Base-by-base conservation (phyloP, 1,140 invertebrate genomes). In the Atopsyche davidsoni region DNA sequence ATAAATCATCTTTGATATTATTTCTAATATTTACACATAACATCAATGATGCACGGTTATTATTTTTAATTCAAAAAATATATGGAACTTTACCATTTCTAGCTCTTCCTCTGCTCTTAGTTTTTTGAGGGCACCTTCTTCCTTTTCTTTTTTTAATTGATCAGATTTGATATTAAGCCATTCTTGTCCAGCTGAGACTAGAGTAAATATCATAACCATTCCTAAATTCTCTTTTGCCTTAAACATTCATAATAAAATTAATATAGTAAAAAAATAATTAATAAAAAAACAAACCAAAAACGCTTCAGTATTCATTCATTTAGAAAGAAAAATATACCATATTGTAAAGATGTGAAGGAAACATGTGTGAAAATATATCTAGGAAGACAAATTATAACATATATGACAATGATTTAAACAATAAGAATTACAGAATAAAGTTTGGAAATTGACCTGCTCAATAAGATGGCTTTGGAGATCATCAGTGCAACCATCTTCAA, bases 171-270 rank as follows among this genome's bases (percentile, higher is more conserved):
- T 78, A 71, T 92, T 91, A 1, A 95, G 70, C 89, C 90, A 93
- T 70, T 98, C 95, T 70, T 93, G 87, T 4, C 90, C 85, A 41
- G 85, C 80, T 35, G 92, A 94, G 2, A 97, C 92, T 60, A 98
- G 69, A 18, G 92, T 96, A 67, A 97, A 98, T 19, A 98, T 81
- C 92, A 98, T 96, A 10, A 92, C 93, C 85, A 93, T 97, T 2
- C 95, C 95, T 50, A 96, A 61, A 75, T 95, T 96, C 64, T 94
- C 89, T 53, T 86, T 72, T 47, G 81, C 86, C 85, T 88, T 63
- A 52, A 67, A 62, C 49, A 56, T n/a, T n/a, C n/a, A n/a, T n/a
- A n/a, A n/a, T n/a, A n/a, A n/a, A n/a, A n/a, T n/a, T n/a, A n/a
- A n/a, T n/a, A n/a, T n/a, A n/a, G n/a, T n/a, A n/a, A n/a, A n/a